These are phyloP conservation scores for Macrotis lagotis DNA, from an alignment of 2,113 vertebrate species.

Conservation along the genomic window DNA sequence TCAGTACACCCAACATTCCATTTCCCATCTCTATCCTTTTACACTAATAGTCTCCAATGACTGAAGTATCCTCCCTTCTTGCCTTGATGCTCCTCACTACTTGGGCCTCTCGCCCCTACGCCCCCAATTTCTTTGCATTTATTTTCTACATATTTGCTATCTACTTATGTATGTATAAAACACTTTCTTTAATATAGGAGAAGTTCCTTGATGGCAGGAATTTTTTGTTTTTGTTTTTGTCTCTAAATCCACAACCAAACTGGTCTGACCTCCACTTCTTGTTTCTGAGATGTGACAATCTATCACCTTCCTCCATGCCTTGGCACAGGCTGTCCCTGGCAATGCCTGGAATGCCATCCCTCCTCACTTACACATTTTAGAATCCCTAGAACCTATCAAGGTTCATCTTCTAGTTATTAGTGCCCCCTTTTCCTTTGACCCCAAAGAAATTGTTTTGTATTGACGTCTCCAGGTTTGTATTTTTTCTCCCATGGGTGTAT, in stretches of 20 bases:
- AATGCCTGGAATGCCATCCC: background rate
- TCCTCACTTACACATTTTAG: background rate
- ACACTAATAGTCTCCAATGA: background rate
- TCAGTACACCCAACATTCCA: background rate
- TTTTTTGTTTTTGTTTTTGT: background rate
- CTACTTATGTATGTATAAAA: background rate
- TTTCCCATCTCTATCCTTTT: background rate
- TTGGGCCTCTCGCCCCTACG: background rate
- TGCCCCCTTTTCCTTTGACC: background rate
- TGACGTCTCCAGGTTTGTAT: background rate
- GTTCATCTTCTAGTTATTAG: background rate
- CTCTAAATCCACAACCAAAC: background rate
- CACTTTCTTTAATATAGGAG: background rate
- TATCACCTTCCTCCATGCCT: background rate
- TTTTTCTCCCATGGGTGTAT: too few species aligned
- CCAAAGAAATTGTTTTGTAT: background rate
- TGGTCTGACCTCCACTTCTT: background rate
- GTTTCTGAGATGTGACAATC: background rate
- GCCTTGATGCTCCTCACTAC: background rate
- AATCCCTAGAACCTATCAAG: background rate
- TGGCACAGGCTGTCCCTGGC: too few species aligned
- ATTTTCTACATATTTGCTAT: background rate
- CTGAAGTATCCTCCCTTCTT: background rate
- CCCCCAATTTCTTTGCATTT: background rate
- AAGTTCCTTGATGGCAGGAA: background rate